phyloP scores from a whole-genome alignment of 53 echinoderm and acorn worm species.

The Echinarachnius parma region DNA sequence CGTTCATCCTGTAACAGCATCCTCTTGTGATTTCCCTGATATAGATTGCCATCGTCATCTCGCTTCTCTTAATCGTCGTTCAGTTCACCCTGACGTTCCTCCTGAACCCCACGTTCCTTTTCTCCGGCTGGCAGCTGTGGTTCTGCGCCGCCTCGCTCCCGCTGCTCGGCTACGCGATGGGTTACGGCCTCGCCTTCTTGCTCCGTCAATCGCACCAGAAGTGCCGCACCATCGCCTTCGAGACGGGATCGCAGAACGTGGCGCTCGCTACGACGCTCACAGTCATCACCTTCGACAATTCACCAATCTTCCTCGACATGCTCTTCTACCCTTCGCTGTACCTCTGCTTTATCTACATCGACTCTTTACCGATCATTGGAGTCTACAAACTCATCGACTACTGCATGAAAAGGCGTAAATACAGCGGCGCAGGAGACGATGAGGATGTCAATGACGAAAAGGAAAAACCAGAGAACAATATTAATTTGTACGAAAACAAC shows the following conservation, averaged over 20 bases:
- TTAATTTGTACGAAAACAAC: too few species aligned
- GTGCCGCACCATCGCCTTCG: constrained; percentile 93
- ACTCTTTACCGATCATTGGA: constrained; percentile 10
- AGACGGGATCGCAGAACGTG: constrained; percentile 90
- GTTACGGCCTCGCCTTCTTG: constrained; percentile 65
- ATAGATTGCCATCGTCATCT: constrained; percentile 64
- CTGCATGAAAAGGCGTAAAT: background rate
- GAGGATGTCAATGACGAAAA: too few species aligned
- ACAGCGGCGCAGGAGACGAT: too few species aligned
- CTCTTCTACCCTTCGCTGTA: constrained; percentile 78
- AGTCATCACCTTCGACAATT: constrained; percentile 63
- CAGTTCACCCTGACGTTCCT: constrained; percentile 56
- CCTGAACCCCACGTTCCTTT: constrained; percentile 75
- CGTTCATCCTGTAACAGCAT: too few species aligned
- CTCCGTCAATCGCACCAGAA: constrained; percentile 68
- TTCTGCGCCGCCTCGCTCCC: constrained; percentile 63
- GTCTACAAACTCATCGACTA: constrained; percentile 2
- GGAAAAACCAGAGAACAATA: too few species aligned
- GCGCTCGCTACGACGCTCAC: constrained; percentile 77
- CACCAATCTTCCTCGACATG: constrained; percentile 61
- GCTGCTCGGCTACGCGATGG: constrained; percentile 59
- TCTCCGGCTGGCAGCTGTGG: constrained; percentile 74
- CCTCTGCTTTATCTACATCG: constrained; percentile 53
- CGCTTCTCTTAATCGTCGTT: constrained; percentile 53
- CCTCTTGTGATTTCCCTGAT: too few species aligned